These are phyloP conservation scores for Ypsolopha scabrella DNA, from an alignment of 2,888 invertebrate genomes.

Conservation along the genomic window DNA sequence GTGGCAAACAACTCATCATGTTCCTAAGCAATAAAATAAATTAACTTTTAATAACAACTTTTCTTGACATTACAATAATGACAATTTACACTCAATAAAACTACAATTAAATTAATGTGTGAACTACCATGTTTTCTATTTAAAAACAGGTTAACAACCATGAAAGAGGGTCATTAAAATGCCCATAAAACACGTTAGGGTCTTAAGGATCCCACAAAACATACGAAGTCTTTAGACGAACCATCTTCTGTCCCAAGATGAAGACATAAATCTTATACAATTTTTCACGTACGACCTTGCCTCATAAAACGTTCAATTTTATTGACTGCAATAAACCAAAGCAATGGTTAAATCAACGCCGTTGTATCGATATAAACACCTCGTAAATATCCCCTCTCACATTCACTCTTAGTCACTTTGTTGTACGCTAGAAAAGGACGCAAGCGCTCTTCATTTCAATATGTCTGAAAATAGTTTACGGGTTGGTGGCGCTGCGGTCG, in stretches of 20 bases:
- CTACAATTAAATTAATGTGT: too few species aligned
- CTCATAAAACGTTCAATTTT: slow-evolving; percentile 67
- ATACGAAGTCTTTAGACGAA: not conserved
- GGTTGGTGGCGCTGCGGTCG: slow-evolving; percentile 24
- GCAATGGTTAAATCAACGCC: slow-evolving; percentile 68
- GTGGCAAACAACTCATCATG: too few species aligned
- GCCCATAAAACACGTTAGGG: slow-evolving; percentile 3
- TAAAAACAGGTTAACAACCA: not conserved
- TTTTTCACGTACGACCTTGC: slow-evolving; percentile 66
- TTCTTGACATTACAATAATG: too few species aligned
- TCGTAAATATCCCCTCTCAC: slow-evolving; percentile 50
- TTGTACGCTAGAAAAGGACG: slow-evolving; percentile 25
- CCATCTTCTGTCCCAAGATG: slow-evolving; percentile 34
- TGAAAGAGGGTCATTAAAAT: not conserved
- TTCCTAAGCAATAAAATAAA: too few species aligned
- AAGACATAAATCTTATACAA: slow-evolving; percentile 59
- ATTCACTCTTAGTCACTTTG: slow-evolving; percentile 20
- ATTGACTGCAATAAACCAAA: slow-evolving; percentile 68
- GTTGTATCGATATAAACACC: slow-evolving; percentile 64
- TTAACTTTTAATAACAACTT: too few species aligned
- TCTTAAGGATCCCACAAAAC: slow-evolving; percentile 7
- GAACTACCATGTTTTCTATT: not conserved
- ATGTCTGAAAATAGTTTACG: slow-evolving; percentile 67
- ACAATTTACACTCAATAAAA: too few species aligned
- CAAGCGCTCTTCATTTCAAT: slow-evolving; percentile 47